These are phyloP conservation scores for Steromphala cineraria DNA, from an alignment of 2,888 invertebrate species.

Conservation along the genomic window DNA sequence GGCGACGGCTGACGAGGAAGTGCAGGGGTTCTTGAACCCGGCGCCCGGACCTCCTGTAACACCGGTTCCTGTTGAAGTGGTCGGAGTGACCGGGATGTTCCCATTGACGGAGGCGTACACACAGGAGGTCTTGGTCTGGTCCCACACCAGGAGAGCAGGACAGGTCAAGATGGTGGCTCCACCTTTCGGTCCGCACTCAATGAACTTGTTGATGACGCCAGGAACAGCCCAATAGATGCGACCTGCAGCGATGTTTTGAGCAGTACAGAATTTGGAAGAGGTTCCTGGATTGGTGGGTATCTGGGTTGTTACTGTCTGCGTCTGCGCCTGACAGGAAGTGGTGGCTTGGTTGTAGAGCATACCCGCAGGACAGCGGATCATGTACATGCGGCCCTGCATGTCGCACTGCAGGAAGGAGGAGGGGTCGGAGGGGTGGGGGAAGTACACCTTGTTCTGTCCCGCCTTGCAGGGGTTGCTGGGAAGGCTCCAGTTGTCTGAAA, in stretches of 20 bases:
- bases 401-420: conserved; percentile 59
- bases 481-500: not conserved
- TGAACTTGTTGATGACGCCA: conserved; percentile 48
- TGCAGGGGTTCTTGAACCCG: not conserved
- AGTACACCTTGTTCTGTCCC: conserved; percentile 34
- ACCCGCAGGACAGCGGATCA: conserved; percentile 54
- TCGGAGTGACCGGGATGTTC: not conserved
- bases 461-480: not conserved
- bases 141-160: conserved; percentile 55
- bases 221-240: conserved; percentile 54
- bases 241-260: conserved; percentile 47
- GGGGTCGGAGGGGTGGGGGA: conserved; percentile 50
- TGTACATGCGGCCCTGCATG: conserved; percentile 49
- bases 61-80: not conserved
- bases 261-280: conserved; percentile 54
- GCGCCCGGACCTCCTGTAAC: not conserved
- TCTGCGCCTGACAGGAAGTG: conserved; percentile 35
- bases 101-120: conserved; percentile 38
- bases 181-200: conserved; percentile 61
- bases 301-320: not conserved
- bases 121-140: conserved; percentile 53
- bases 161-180: conserved; percentile 53
- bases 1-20: not conserved
- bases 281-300: conserved; percentile 4
- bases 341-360: conserved; percentile 46